phyloP scores from a whole-genome alignment of 2,113 vertebrate species.

The Uropsilus gracilis region DNA sequence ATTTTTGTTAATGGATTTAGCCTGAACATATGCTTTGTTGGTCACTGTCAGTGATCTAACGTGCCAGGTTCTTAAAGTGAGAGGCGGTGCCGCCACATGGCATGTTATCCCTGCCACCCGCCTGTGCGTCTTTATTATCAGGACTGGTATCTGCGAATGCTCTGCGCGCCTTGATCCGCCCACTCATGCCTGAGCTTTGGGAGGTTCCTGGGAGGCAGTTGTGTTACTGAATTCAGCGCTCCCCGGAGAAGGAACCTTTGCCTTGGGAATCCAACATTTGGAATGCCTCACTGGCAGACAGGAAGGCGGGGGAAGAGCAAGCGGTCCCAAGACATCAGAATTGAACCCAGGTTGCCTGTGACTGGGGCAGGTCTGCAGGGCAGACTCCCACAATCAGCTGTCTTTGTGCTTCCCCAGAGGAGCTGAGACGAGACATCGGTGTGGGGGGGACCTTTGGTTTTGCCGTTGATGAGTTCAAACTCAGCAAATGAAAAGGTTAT shows the following conservation, averaged over 20 bases:
- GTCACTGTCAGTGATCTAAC: neutral
- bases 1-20: constrained; percentile 43
- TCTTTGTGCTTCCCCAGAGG: neutral
- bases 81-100: neutral
- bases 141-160: neutral
- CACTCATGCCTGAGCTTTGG: neutral
- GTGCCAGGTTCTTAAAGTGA: neutral
- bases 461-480: constrained; percentile 32
- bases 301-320: constrained; percentile 19
- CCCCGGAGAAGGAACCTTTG: neutral
- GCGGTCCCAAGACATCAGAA: neutral
- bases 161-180: neutral
- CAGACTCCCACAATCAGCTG: neutral
- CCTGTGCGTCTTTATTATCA: neutral
- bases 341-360: neutral
- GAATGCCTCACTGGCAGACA: neutral
- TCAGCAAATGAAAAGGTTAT: constrained; percentile 26
- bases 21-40: neutral
- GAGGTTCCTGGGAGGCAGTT: neutral
- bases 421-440: neutral
- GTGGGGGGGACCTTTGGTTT: neutral
- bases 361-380: neutral
- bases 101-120: neutral
- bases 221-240: neutral
- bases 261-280: constrained; percentile 26